Percentiles rank a stretch among this genome's conserved stretches.
Evolutionary conservation across 2,888 invertebrate species (phyloP).

Genomic region (Stenodera caucasica): DNA sequence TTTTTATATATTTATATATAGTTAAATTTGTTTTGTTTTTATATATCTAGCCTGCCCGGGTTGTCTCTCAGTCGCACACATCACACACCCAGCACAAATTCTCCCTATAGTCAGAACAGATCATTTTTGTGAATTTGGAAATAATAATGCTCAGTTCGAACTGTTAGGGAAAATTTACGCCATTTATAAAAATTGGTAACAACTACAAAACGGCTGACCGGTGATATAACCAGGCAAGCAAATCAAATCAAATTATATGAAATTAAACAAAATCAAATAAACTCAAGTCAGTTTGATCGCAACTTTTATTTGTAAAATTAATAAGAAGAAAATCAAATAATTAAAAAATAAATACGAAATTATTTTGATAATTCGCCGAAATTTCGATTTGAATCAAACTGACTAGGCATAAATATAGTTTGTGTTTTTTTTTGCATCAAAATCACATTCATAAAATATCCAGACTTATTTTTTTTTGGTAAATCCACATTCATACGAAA

Average conservation of each 20-base stretch:
- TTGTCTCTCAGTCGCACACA: constrained; percentile 56
- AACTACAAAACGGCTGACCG: constrained; percentile 52
- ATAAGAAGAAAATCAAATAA: neutral
- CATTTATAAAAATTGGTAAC: constrained; percentile 43
- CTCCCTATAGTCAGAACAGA: constrained; percentile 7
- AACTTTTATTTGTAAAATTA: constrained; percentile 22
- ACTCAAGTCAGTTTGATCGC: constrained; percentile 47
- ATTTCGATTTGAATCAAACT: constrained; percentile 41
- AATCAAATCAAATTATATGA: constrained; percentile 33
- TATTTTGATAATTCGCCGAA: constrained; percentile 24
- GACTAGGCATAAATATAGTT: constrained; percentile 45
- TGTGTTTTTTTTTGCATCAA: constrained; percentile 36
- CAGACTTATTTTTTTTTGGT: neutral
- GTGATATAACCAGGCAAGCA: constrained; percentile 52
- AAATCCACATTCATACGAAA: constrained; percentile 40
- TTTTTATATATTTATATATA: neutral
- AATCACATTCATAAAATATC: constrained; percentile 11
- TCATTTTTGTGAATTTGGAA: constrained; percentile 11
- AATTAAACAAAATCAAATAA: constrained; percentile 27
- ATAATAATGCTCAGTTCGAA: constrained; percentile 22
- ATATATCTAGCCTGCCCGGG: constrained; percentile 58
- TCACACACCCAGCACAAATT: constrained; percentile 48
- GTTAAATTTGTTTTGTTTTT: constrained; percentile 29
- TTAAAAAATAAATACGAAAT: constrained; percentile 9
- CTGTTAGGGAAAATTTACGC: constrained; percentile 21